Base-by-base conservation (phyloP, 2,888 invertebrate species). In the Caenorhabditis afra region DNA sequence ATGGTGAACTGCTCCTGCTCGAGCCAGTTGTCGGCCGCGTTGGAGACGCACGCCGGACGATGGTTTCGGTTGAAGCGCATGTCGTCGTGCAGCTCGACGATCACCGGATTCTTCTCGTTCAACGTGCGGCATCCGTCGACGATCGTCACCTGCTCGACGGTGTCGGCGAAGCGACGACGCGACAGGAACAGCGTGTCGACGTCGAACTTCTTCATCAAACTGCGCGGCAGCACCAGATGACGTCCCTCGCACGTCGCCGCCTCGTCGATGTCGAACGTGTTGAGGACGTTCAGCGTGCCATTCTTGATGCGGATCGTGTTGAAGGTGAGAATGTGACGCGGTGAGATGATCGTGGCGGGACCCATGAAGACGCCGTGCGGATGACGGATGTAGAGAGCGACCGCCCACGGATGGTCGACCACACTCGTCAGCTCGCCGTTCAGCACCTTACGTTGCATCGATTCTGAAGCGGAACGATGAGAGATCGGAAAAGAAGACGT, bases 401-500 rank as follows among this genome's bases (percentile, higher is more conserved):
- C 70, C 1, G 70, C 62, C 70, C 70, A 71, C 45, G 70, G 70
- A 14, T 49, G 41, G 0, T 71, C 62, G 1, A 61, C 70, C 1
- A 16, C 18, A 14, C 23, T 23, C 7, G 41, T 53, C 2, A n/a
- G 0, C 12, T 47, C 55, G 39, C 70, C 70, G 16, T 71, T 47
- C 47, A 71, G 61, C 39, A 71, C 23, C 47, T 71, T 62, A 1
- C 70, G 44, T 18, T 53, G 37, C 18, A 52, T 47, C 14, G 29
- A 7, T 49, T 39, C 58, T 50, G 59, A 23, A 68, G 50, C 3
- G 22, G 16, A n/a, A 8, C 3, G 3, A n/a, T 35, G 2, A 3
- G n/a, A n/a, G n/a, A n/a, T n/a, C n/a, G n/a, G n/a, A n/a, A n/a
- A n/a, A n/a, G n/a, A n/a, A 29, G n/a, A 16, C 3, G 29, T n/a